Conservation (phyloP, 2,113 vertebrate genomes). For the Eptesicus fuscus region DNA sequence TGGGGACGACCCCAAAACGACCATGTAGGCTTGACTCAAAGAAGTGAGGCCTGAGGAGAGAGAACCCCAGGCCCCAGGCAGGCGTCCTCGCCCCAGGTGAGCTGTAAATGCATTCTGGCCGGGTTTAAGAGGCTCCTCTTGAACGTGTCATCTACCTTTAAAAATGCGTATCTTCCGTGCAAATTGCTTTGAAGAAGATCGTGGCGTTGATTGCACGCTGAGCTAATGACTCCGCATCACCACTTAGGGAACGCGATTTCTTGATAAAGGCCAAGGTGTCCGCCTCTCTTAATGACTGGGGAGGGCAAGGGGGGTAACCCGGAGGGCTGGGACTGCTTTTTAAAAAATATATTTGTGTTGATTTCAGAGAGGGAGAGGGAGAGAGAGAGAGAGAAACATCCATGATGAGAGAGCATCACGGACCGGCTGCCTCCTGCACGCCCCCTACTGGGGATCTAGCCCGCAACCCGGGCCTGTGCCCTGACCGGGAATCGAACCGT, state of each 20-base stretch:
- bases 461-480: too few species aligned
- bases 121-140: conserved; percentile 58
- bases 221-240: conserved; percentile 71
- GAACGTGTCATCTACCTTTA: conserved; percentile 63
- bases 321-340: neutral
- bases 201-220: conserved; percentile 62
- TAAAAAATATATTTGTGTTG: too few species aligned
- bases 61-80: conserved; percentile 16
- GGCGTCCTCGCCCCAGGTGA: conserved; percentile 49
- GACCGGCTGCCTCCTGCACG: too few species aligned
- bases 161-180: conserved; percentile 64
- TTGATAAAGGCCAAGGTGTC: conserved; percentile 62
- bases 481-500: too few species aligned
- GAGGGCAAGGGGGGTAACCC: neutral
- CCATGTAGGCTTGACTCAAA: conserved; percentile 49
- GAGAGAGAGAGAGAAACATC: too few species aligned
- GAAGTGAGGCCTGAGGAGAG: conserved; percentile 59
- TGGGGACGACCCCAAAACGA: conserved; percentile 53
- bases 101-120: conserved; percentile 60
- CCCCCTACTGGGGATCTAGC: too few species aligned
- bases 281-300: conserved; percentile 63
- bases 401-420: too few species aligned
- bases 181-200: conserved; percentile 69
- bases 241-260: conserved; percentile 66
- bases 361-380: too few species aligned